Base-by-base conservation (phyloP, 2,888 invertebrate genomes). In the Zygothrica quintamaculata region DNA sequence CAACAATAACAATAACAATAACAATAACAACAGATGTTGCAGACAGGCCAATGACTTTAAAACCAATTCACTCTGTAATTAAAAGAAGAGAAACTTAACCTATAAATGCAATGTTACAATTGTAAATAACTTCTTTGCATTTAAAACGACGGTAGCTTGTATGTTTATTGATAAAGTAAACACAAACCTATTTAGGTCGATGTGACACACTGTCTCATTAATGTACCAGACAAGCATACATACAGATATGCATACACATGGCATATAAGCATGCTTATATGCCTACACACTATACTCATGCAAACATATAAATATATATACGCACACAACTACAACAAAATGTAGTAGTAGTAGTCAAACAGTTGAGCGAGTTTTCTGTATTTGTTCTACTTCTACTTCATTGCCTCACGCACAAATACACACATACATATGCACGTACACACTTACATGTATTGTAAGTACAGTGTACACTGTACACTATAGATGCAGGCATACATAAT, bases 91-190 rank as follows among this genome's bases (percentile, higher is more conserved):
- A 65, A 56, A 59, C 29, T 56, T 40, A 65, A 33, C 12, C 13
- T 40, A 18, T 33, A 29, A 43, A 58, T 42, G 25, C 37, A 56
- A 34, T 4, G 33, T 6, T 3, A 25, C 26, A 22, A 12, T 1
- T 39, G 11, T 59, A 31, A 26, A 29, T 37, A 22, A 13, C 15
- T 40, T 11, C 33, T 31, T 16, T 43, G 22, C 29, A 61, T 25
- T 25, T 47, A 47, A 37, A 55, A 48, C 65, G 65, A 59, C 66
- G 29, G 65, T 60, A 44, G 55, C 50, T 46, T 65, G 50, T 53
- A 51, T 57, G 60, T 18, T 71, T 62, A 76, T 77, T 76, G 76
- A 78, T 82, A 78, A 74, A 65, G 65, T 75, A 65, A 73, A 64
- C 62, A 64, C 43, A 39, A 55, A 57, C 22, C 42, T 75, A 78